Evolutionary conservation across 2,797 vertebrate species (phyloP).

Genomic region (Danio aesculapii): DNA sequence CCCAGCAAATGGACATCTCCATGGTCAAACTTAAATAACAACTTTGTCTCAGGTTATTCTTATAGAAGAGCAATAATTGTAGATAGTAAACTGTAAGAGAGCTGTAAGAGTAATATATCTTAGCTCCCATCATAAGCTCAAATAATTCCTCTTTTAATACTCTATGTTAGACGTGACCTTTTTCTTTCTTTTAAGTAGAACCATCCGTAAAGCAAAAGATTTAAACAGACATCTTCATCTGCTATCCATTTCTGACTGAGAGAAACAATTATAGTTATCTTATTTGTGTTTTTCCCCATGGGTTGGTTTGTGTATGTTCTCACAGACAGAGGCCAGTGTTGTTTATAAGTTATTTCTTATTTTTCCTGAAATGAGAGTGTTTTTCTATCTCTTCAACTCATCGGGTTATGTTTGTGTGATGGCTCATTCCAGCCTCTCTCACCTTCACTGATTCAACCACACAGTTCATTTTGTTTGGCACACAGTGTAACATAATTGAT

Average conservation of each 20-base stretch:
- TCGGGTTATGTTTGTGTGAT: constrained; percentile 19
- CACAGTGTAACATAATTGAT: constrained; percentile 1
- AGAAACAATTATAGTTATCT: constrained; percentile 21
- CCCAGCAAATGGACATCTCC: neutral
- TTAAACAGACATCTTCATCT: neutral
- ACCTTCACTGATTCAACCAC: constrained; percentile 9
- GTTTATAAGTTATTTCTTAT: constrained; percentile 50
- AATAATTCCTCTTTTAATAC: constrained; percentile 1
- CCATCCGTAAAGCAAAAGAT: neutral
- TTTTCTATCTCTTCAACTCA: constrained; percentile 42
- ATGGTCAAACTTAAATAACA: neutral
- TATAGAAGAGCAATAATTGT: neutral
- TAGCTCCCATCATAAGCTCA: neutral
- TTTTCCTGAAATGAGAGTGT: constrained; percentile 35
- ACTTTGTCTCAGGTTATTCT: neutral
- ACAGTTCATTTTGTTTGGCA: constrained; percentile 11
- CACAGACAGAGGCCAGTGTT: constrained; percentile 25
- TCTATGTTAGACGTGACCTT: neutral
- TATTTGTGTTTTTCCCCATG: constrained; percentile 25
- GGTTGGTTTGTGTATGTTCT: constrained; percentile 27
- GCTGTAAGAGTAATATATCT: neutral
- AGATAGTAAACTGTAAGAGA: neutral
- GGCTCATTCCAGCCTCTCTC: constrained; percentile 28
- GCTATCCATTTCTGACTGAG: constrained; percentile 3
- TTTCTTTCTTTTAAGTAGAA: constrained; percentile 13